Conservation (phyloP, 2,888 invertebrate genomes). For the Drosophila silvestris region DNA sequence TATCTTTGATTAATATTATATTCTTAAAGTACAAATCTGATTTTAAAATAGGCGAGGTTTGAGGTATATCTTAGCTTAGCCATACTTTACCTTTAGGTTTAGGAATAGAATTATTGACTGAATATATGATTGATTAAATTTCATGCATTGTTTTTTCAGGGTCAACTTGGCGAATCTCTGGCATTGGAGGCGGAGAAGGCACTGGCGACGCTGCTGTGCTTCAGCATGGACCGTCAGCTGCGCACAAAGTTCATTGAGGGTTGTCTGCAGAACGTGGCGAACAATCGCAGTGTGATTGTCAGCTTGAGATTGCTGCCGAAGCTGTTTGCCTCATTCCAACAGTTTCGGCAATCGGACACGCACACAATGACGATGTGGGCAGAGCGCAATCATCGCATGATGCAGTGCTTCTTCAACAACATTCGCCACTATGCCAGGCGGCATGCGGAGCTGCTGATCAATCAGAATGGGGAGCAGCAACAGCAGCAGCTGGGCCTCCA, state of each 20-base stretch:
- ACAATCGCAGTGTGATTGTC: slow-evolving; percentile 95
- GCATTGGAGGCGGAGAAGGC: slow-evolving; percentile 98
- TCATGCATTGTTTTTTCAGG: slow-evolving; percentile 85
- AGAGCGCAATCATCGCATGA: slow-evolving; percentile 96
- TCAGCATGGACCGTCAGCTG: slow-evolving; percentile 95
- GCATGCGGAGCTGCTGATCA: slow-evolving; percentile 81
- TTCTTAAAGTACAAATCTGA: background rate
- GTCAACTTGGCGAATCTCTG: slow-evolving; percentile 94
- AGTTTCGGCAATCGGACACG: slow-evolving; percentile 94
- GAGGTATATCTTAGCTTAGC: background rate
- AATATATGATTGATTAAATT: background rate
- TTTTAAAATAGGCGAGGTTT: background rate
- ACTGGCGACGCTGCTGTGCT: slow-evolving; percentile 94
- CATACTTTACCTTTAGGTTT: background rate
- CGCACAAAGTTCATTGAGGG: slow-evolving; percentile 98
- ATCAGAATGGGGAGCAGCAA: slow-evolving; percentile 76
- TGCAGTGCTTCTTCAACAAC: slow-evolving; percentile 96
- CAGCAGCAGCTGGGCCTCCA: slow-evolving; percentile 82
- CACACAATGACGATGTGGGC: slow-evolving; percentile 97
- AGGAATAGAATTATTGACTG: background rate
- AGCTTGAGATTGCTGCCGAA: slow-evolving; percentile 95
- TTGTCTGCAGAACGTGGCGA: slow-evolving; percentile 94
- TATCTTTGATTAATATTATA: background rate
- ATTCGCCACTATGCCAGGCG: slow-evolving; percentile 89
- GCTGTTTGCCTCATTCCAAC: slow-evolving; percentile 95